These are phyloP conservation scores for Hemithea aestivaria DNA, from an alignment of 2,888 invertebrate genomes.

Conservation along the genomic window DNA sequence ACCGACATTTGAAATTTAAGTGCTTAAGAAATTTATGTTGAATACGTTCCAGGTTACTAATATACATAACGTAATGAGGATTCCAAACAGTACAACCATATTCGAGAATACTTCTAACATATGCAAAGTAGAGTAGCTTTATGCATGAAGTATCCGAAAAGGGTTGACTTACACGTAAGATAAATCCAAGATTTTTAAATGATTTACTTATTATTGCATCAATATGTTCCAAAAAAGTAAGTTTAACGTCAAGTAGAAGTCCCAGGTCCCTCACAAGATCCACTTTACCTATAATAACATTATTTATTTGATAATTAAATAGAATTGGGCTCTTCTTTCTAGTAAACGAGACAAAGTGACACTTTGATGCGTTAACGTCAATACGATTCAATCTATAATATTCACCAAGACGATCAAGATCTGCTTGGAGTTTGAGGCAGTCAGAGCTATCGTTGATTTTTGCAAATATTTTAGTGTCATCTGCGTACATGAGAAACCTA, in stretches of 20 bases:
- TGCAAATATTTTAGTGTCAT: not conserved
- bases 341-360: no score
- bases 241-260: no score
- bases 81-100: no score
- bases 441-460: not conserved
- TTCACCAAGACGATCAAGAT: not conserved
- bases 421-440: not conserved
- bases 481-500: not conserved
- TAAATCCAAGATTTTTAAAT: not conserved
- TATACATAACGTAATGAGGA: not conserved
- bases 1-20: not conserved
- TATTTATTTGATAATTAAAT: no score
- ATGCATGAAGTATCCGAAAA: not conserved
- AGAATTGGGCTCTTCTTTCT: no score
- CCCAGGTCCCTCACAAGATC: no score
- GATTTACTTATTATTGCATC: not conserved
- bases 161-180: not conserved
- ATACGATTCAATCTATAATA: not conserved
- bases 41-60: not conserved
- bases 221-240: no score
- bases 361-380: no score
- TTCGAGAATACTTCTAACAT: no score
- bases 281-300: no score
- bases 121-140: not conserved
- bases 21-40: constrained; percentile 1